Percentiles rank a stretch among this genome's conserved stretches.
These are phyloP conservation scores for Rhinella marina DNA, from an alignment of 2,797 vertebrate species.

Conservation along the genomic window DNA sequence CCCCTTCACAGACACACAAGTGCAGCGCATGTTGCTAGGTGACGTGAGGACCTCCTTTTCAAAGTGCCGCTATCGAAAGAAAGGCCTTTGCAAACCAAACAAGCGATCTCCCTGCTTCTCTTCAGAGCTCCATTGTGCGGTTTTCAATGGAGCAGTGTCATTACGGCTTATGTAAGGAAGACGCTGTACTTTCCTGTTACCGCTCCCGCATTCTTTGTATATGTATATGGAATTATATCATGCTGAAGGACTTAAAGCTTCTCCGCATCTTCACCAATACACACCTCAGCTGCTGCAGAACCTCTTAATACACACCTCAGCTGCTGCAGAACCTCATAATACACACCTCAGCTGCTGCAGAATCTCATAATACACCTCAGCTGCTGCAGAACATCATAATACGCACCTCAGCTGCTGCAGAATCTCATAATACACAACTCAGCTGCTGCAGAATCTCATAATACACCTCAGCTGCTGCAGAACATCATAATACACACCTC, in stretches of 20 bases:
- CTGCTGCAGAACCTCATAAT: not conserved
- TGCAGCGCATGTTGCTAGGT: slow-evolving; percentile 40
- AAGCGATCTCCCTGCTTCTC: not conserved
- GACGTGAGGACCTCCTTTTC: slow-evolving; percentile 30
- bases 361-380: too few species aligned
- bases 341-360: not conserved
- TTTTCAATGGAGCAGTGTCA: not conserved
- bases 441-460: too few species aligned
- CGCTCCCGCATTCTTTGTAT: not conserved
- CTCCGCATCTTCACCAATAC: not conserved
- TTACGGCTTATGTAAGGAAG: not conserved
- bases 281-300: not conserved
- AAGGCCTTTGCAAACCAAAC: slow-evolving; percentile 17
- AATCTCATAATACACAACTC: too few species aligned
- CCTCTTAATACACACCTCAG: not conserved
- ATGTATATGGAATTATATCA: not conserved
- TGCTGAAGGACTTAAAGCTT: not conserved
- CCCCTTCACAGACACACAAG: slow-evolving; percentile 7
- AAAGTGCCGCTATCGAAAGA: not conserved
- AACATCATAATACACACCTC: too few species aligned
- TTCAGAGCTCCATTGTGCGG: not conserved
- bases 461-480: too few species aligned
- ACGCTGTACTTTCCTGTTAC: not conserved
- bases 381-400: too few species aligned
- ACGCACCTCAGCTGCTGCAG: too few species aligned